These are phyloP conservation scores for Phymanthus crucifer DNA, from an alignment of 92 coral and sea anemone species.

Conservation along the genomic window DNA sequence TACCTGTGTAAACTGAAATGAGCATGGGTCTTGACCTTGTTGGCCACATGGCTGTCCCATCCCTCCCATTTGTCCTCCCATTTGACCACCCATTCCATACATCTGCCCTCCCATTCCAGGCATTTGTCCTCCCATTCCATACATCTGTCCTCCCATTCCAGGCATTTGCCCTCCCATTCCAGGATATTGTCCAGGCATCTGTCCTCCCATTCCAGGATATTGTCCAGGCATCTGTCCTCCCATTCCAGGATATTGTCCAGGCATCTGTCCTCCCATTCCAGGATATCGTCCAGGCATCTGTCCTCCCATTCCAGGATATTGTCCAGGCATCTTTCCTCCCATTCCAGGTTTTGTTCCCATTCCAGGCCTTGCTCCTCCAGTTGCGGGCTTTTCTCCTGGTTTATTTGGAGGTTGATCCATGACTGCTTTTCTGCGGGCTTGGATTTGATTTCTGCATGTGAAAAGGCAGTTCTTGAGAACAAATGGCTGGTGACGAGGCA, in stretches of 20 bases:
- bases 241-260: neutral
- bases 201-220: slow-evolving; percentile 9
- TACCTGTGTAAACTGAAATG: slow-evolving; percentile 23
- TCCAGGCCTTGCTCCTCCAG: neutral
- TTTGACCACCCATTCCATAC: slow-evolving; percentile 18
- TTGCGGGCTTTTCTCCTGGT: slow-evolving; percentile 17
- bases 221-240: slow-evolving; percentile 8
- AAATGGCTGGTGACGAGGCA: slow-evolving; percentile 74
- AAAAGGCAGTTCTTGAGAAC: slow-evolving; percentile 76
- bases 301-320: slow-evolving; percentile 5
- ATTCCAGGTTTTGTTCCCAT: neutral
- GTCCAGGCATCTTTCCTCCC: neutral
- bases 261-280: slow-evolving; percentile 8
- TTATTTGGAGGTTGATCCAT: slow-evolving; percentile 24
- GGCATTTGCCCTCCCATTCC: slow-evolving; percentile 11
- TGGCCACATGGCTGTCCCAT: slow-evolving; percentile 28
- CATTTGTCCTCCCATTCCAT: slow-evolving; percentile 15
- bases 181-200: slow-evolving; percentile 6
- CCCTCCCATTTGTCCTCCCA: slow-evolving; percentile 21
- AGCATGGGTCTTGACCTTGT: slow-evolving; percentile 39
- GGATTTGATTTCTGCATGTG: slow-evolving; percentile 56
- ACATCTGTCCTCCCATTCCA: slow-evolving; percentile 17
- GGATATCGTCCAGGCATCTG: neutral
- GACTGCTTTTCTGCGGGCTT: slow-evolving; percentile 12
- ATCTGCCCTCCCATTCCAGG: slow-evolving; percentile 16